Conservation (phyloP, 2,888 invertebrate species). For the Trilocha varians region DNA sequence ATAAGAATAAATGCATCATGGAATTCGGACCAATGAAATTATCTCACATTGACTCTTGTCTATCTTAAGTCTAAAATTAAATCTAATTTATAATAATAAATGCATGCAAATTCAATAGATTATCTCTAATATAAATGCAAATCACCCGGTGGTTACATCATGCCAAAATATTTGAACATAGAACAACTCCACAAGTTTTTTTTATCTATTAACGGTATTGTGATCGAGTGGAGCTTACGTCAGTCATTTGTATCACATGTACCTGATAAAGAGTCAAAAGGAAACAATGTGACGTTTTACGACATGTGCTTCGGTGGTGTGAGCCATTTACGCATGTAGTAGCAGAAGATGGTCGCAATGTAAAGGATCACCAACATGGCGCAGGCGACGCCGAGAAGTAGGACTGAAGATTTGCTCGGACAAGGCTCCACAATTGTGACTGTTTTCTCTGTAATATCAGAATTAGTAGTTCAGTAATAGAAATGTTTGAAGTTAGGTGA, state of each 20-base stretch:
- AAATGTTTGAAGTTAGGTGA: no score
- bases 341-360: constrained; percentile 92
- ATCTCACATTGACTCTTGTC: neutral
- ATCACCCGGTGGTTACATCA: constrained; percentile 63
- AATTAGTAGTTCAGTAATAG: no score
- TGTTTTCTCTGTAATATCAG: constrained; percentile 81
- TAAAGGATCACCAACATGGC: constrained; percentile 91
- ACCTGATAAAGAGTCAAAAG: constrained; percentile 31
- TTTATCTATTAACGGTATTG: neutral
- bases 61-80: constrained; percentile 8
- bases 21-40: neutral
- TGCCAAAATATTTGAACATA: constrained; percentile 14
- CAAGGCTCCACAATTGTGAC: constrained; percentile 93
- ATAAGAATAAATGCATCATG: constrained; percentile 23
- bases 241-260: constrained; percentile 65
- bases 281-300: constrained; percentile 30
- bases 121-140: constrained; percentile 56
- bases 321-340: constrained; percentile 94
- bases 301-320: constrained; percentile 86
- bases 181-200: no score
- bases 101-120: constrained; percentile 65
- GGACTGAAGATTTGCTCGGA: constrained; percentile 92
- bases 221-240: constrained; percentile 18
- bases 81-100: constrained; percentile 34
- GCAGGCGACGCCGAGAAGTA: constrained; percentile 92